Evolutionary conservation across 2,888 invertebrate genomes (phyloP), one percentile per base, ranked within the genome.

Genomic region (Ecliptopera silaceata): DNA sequence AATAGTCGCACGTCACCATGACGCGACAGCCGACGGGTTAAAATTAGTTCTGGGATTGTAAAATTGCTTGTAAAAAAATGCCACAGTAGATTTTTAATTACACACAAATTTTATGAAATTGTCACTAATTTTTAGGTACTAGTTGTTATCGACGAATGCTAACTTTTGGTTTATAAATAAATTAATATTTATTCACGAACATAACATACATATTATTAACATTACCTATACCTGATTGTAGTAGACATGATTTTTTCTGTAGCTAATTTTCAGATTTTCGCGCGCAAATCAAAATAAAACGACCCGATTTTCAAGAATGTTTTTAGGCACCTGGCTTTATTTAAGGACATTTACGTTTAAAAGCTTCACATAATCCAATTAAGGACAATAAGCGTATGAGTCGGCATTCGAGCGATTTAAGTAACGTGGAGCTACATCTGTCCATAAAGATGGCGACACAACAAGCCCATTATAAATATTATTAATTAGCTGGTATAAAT

Each of bases 331-430:
- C n/a, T 22, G 22, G 45, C 31, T 38, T 55, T 43, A 18, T 43
- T 13, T 13, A 13, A 43, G 42, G 44, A 53, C 44, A 54, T 49
- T 49, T 42, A 45, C 41, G 41, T 58, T 53, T 47, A 51, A 54
- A 55, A 57, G 47, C 55, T 36, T 46, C 54, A 63, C 61, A 67
- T 71, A 66, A 70, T 66, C 64, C 59, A 60, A 60, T 59, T 64
- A 64, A 61, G 58, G 59, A 62, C 60, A 59, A 56, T 60, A 59
- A 60, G 49, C 60, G 47, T 43, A 42, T 52, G 60, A 59, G 56
- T 58, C 59, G 65, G 63, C 63, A 70, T 70, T 74, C 63, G 55
- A 54, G 56, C 66, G 68, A 75, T 74, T 72, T 72, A 68, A 67
- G 66, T 71, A 72, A 75, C 70, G 67, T 55, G 36, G 66, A 52